phyloP scores from a whole-genome alignment of 2,113 vertebrate genomes.

The Lepus europaeus region DNA sequence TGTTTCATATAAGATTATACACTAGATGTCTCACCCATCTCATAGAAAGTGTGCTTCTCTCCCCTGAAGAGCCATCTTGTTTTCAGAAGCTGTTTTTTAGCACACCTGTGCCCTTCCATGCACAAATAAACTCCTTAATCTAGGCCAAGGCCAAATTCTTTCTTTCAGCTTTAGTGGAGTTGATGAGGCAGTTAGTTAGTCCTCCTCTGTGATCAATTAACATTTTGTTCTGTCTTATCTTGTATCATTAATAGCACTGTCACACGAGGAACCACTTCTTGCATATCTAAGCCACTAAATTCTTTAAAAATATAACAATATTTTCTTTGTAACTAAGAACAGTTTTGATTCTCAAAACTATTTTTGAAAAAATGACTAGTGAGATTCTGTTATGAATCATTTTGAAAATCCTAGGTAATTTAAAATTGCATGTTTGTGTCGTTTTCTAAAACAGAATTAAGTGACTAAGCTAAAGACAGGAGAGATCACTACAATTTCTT shows the following conservation, averaged over 20 bases:
- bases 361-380: not conserved
- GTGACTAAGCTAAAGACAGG: not conserved
- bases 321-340: not conserved
- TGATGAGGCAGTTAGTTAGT: not conserved
- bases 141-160: rapidly evolving
- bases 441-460: not conserved
- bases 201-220: not conserved
- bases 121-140: not conserved
- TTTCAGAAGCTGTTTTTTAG: not conserved
- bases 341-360: not conserved
- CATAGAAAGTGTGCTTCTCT: not conserved
- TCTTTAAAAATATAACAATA: not conserved
- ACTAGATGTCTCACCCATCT: too few relatives aligned
- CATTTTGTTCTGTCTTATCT: not conserved
- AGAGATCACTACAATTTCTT: not conserved
- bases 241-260: not conserved
- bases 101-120: not conserved
- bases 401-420: not conserved
- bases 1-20: too few relatives aligned
- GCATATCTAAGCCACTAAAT: not conserved
- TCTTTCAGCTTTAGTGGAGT: not conserved
- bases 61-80: not conserved
- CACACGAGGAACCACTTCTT: not conserved
- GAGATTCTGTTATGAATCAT: not conserved
- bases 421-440: not conserved